These are phyloP conservation scores for Mungos mungo DNA, from an alignment of 2,113 vertebrate genomes.

Conservation along the genomic window DNA sequence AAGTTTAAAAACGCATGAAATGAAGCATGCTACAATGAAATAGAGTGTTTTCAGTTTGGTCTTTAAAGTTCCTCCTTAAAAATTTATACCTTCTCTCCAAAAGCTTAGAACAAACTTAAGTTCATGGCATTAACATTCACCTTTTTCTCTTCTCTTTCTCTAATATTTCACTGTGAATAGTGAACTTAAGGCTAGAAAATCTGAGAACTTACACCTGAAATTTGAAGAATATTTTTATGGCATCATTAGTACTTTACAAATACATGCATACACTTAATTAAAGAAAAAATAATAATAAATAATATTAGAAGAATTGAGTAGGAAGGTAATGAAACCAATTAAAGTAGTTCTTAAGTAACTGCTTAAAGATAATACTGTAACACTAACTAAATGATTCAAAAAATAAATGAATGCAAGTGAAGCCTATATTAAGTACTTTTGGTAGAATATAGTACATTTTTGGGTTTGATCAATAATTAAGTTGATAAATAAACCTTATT, in stretches of 20 bases:
- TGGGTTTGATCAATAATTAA: background rate
- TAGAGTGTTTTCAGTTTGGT: slow-evolving; percentile 26
- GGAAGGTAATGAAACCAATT: background rate
- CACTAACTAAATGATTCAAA: background rate
- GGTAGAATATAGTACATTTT: background rate
- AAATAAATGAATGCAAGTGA: background rate
- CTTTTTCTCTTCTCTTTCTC: slow-evolving; percentile 4
- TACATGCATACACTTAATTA: background rate
- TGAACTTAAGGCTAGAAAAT: background rate
- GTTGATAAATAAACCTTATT: background rate
- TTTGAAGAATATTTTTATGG: background rate
- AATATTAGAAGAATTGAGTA: background rate
- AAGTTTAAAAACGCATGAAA: slow-evolving; percentile 68
- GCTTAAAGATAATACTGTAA: background rate
- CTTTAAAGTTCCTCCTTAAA: slow-evolving; percentile 63
- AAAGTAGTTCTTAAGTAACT: background rate
- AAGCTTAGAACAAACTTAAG: slow-evolving; percentile 58
- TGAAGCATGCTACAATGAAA: slow-evolving; percentile 66
- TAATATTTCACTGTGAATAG: slow-evolving; percentile 28
- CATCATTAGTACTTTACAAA: background rate
- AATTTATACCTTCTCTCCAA: slow-evolving; percentile 69
- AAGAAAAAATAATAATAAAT: slow-evolving; percentile 6
- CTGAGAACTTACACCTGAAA: background rate
- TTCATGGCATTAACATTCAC: slow-evolving; percentile 24
- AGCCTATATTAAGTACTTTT: background rate